Evolutionary conservation across 1,140 invertebrate genomes (phyloP).

Genomic region (Chrysomallon squamiferum): DNA sequence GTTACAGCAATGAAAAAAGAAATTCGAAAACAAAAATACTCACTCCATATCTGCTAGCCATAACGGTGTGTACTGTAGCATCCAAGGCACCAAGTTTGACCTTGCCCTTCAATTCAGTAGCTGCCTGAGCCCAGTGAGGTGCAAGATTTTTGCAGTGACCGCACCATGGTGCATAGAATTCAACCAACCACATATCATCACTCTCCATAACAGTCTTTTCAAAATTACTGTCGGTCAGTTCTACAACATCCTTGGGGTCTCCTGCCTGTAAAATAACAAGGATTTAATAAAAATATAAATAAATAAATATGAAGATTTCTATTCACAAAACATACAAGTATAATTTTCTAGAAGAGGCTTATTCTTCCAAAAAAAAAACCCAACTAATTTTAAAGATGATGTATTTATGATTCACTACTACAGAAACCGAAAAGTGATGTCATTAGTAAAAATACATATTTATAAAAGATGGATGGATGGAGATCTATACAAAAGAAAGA

Average conservation of each 20-base stretch:
- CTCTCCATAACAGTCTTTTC: constrained; percentile 87
- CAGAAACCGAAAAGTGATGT: too few relatives aligned
- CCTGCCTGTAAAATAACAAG: constrained; percentile 32
- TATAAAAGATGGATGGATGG: too few relatives aligned
- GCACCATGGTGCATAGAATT: constrained; percentile 91
- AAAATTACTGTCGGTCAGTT: constrained; percentile 94
- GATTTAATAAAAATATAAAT: not conserved
- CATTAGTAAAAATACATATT: too few relatives aligned
- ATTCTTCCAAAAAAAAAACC: too few relatives aligned
- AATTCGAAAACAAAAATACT: constrained; percentile 23
- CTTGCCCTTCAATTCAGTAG: constrained; percentile 90
- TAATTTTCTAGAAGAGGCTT: too few relatives aligned
- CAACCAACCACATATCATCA: constrained; percentile 94
- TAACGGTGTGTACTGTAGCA: constrained; percentile 87
- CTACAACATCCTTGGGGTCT: constrained; percentile 81
- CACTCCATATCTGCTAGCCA: constrained; percentile 70
- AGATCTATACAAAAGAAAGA: too few relatives aligned
- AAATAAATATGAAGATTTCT: not conserved
- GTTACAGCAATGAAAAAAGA: too few relatives aligned
- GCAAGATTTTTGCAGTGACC: constrained; percentile 92
- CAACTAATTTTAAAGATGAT: too few relatives aligned
- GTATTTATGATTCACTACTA: too few relatives aligned
- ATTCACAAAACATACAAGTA: not conserved
- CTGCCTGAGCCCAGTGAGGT: constrained; percentile 93
- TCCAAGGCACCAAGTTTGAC: constrained; percentile 95